phyloP scores from a whole-genome alignment of 35 echinoderm and acorn worm genomes.

The Chiridota heheva region DNA sequence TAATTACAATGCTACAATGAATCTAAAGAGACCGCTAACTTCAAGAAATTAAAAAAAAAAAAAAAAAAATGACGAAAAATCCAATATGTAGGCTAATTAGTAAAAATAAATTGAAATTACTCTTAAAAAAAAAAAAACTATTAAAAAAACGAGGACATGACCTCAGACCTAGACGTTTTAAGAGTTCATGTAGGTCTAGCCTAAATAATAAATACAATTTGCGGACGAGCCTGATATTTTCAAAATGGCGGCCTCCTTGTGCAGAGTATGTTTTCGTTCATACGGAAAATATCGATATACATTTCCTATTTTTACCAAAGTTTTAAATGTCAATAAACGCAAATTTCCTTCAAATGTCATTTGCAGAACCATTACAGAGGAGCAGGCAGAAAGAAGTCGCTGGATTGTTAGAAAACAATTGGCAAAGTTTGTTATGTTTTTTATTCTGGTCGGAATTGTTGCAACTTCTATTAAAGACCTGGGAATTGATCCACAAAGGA shows the following conservation, averaged over 20 bases:
- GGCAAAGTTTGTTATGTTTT: slow-evolving; percentile 44
- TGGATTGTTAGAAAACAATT: slow-evolving; percentile 60
- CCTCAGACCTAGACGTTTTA: too few species aligned
- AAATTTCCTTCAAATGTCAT: slow-evolving; percentile 23
- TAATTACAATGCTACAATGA: too few species aligned
- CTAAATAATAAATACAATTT: too few species aligned
- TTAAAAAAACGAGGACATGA: too few species aligned
- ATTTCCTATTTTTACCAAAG: slow-evolving; percentile 20
- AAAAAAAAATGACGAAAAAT: too few species aligned
- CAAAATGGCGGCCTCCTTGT: slow-evolving; percentile 90
- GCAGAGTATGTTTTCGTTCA: background rate
- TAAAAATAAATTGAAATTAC: too few species aligned
- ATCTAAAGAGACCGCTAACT: too few species aligned
- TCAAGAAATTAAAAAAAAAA: too few species aligned
- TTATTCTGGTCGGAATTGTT: slow-evolving; percentile 32
- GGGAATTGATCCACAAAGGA: slow-evolving; percentile 8
- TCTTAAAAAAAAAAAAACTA: too few species aligned
- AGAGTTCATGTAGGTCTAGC: too few species aligned
- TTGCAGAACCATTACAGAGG: slow-evolving; percentile 63
- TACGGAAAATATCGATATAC: slow-evolving; percentile 11
- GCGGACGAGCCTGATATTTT: slow-evolving; percentile 2
- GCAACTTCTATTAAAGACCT: slow-evolving; percentile 45
- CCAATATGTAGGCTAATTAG: too few species aligned
- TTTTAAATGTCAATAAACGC: background rate
- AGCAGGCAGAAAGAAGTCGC: slow-evolving; percentile 55